A percentile compares a stretch with the other conserved stretches of the same genome.
phyloP scores from a whole-genome alignment of 2,113 vertebrate species.

The Paralichthys olivaceus region DNA sequence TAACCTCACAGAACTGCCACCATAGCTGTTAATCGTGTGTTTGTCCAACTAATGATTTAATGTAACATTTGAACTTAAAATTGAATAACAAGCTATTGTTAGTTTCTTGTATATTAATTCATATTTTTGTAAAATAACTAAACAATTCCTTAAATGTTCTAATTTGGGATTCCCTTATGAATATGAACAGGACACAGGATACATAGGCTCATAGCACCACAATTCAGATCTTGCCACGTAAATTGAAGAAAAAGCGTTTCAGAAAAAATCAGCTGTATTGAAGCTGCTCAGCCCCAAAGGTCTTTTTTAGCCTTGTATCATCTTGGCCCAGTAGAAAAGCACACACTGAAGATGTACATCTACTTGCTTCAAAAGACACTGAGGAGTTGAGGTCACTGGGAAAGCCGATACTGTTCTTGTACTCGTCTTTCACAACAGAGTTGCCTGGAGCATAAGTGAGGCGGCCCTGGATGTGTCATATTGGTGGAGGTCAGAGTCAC shows the following conservation, averaged over 20 bases:
- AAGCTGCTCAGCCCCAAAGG: slow-evolving; percentile 11
- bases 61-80: too few relatives aligned
- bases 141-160: neutral
- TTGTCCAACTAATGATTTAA: too few relatives aligned
- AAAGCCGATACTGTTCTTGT: slow-evolving; percentile 22
- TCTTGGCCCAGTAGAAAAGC: neutral
- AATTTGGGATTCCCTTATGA: neutral
- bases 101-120: neutral
- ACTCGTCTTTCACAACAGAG: slow-evolving; percentile 1
- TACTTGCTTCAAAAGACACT: slow-evolving; percentile 17
- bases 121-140: too few relatives aligned
- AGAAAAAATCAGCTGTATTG: neutral
- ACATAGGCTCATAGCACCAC: neutral
- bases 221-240: neutral
- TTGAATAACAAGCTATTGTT: too few relatives aligned
- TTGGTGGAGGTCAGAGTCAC: neutral
- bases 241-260: neutral
- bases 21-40: too few relatives aligned
- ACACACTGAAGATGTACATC: neutral
- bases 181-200: neutral
- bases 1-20: too few relatives aligned
- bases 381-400: neutral
- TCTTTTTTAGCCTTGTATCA: slow-evolving; percentile 11
- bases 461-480: neutral
- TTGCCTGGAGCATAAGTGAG: slow-evolving; percentile 3